These are phyloP conservation scores for Acanthornis magna DNA, from an alignment of 2,797 vertebrate genomes.

Conservation along the genomic window DNA sequence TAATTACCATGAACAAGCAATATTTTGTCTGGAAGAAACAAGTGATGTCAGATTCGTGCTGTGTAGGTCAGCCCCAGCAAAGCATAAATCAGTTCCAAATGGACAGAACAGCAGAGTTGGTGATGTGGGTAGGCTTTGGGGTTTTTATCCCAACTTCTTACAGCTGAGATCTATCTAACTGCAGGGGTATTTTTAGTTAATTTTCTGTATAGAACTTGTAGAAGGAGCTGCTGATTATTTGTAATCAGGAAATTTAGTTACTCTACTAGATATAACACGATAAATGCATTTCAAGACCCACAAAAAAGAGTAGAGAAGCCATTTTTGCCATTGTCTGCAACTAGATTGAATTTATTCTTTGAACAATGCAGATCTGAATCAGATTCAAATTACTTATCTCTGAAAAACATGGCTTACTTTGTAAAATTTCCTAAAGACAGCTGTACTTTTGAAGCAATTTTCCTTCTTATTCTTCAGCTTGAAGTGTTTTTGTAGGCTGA, in stretches of 20 bases:
- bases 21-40: neutral
- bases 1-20: neutral
- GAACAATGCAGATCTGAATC: slow-evolving; percentile 30
- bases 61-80: neutral
- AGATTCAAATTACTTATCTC: slow-evolving; percentile 28
- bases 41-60: neutral
- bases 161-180: neutral
- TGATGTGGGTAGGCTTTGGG: neutral
- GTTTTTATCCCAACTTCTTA: neutral
- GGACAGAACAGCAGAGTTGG: neutral
- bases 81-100: neutral
- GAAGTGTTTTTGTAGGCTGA: slow-evolving; percentile 1
- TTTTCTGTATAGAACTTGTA: neutral
- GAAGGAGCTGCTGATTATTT: neutral
- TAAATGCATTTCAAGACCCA: neutral
- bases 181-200: neutral
- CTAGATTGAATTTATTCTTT: slow-evolving; percentile 39
- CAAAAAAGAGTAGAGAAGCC: neutral
- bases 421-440: slow-evolving; percentile 11
- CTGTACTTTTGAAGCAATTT: slow-evolving; percentile 32
- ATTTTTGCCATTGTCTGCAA: neutral
- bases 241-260: neutral
- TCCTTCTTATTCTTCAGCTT: neutral
- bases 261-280: neutral
- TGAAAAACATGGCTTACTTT: neutral